A percentile compares a stretch with the other conserved stretches of the same genome.
These are phyloP conservation scores for Zosterops pallidus DNA, from an alignment of 2,113 vertebrate genomes.

Conservation along the genomic window DNA sequence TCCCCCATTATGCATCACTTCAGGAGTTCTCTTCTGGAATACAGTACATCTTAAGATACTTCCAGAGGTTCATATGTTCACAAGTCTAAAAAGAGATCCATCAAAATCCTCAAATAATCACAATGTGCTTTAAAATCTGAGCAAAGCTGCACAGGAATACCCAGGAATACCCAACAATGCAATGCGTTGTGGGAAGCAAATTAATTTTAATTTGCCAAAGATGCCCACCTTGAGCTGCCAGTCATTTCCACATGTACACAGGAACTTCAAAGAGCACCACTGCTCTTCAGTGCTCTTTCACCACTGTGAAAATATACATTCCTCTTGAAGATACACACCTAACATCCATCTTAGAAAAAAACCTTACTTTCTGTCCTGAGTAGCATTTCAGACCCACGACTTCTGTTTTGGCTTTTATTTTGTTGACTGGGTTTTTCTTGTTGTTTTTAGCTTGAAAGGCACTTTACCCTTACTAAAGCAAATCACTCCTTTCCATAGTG, in stretches of 20 bases:
- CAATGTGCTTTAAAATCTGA: neutral
- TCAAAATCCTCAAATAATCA: neutral
- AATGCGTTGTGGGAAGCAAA: neutral
- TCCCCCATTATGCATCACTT: neutral
- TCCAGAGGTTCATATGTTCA: neutral
- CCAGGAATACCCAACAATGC: neutral
- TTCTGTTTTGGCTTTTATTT: neutral
- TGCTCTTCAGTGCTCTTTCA: neutral
- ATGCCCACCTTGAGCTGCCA: neutral
- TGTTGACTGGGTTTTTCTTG: neutral
- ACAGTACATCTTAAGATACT: neutral
- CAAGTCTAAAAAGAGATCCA: neutral
- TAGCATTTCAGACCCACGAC: neutral
- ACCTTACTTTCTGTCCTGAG: neutral
- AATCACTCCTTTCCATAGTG: neutral
- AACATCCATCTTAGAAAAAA: conserved; percentile 24
- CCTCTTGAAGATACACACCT: neutral
- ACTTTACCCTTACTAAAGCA: neutral
- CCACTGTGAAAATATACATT: neutral
- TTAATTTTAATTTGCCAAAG: neutral
- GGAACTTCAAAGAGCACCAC: conserved; percentile 2
- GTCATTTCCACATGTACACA: neutral
- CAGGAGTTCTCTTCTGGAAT: neutral
- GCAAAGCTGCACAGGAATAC: neutral
- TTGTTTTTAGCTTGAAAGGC: neutral